These are phyloP conservation scores for Leptatherina wallacei DNA, from an alignment of 2,797 vertebrate species.

Conservation along the genomic window DNA sequence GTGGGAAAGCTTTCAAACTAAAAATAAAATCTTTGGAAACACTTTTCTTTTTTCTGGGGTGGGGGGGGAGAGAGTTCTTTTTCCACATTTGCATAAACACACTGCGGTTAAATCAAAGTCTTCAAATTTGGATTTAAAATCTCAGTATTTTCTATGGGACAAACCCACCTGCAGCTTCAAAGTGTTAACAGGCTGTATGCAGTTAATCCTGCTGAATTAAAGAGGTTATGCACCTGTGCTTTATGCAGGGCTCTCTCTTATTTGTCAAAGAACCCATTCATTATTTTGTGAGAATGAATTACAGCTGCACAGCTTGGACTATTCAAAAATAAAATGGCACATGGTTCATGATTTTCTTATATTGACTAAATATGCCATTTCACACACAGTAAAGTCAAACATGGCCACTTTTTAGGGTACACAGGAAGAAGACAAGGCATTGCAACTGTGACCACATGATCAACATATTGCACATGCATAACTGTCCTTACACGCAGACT, in stretches of 20 bases:
- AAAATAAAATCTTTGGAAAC: conserved; percentile 33
- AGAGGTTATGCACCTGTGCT: conserved; percentile 53
- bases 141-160: conserved; percentile 2
- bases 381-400: conserved; percentile 18
- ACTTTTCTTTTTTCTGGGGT: conserved; percentile 4
- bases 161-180: conserved; percentile 52
- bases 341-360: conserved; percentile 48
- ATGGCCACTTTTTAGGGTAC: conserved; percentile 1
- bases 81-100: conserved; percentile 19
- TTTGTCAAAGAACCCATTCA: conserved; percentile 55
- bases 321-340: conserved; percentile 35
- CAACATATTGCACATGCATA: neutral
- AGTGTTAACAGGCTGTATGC: conserved; percentile 28
- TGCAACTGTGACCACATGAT: neutral
- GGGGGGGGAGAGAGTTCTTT: neutral
- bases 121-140: conserved; percentile 23
- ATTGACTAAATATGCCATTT: neutral
- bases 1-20: conserved; percentile 36
- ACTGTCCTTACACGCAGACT: conserved; percentile 7
- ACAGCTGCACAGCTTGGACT: conserved; percentile 23
- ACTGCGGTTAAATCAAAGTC: conserved; percentile 9
- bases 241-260: conserved; percentile 45
- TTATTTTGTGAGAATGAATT: conserved; percentile 43
- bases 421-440: neutral
- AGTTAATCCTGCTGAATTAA: conserved; percentile 42